Evolutionary conservation across 2,797 vertebrate genomes (phyloP), one percentile per base, ranked within the genome.

Genomic region (Gambelia wislizenii): DNA sequence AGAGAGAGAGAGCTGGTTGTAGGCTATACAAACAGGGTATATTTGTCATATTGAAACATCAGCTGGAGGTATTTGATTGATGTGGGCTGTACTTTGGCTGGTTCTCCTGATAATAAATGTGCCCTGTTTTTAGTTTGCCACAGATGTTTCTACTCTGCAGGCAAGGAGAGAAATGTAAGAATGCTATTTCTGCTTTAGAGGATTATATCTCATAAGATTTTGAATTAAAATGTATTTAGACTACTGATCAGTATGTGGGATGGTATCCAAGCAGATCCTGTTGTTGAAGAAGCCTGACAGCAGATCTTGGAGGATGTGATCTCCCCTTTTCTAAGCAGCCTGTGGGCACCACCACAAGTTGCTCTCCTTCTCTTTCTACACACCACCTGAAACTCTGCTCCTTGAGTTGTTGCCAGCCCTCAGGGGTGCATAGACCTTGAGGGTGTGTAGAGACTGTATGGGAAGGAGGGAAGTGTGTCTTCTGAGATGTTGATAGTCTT

Each of bases 161-260:
- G 42, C 56, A 7, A 88, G 91, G 83, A 49, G 89, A 74, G 81
- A 59, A 81, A 86, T 77, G 89, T 67, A 16, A 80, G 44, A 79
- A 87, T 44, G n/a, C 18, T 12, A 84, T 54, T 44, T 4, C 36
- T 77, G 3, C 54, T 92, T 33, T 87, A 49, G 30, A 79, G 61
- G 22, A 69, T 86, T 67, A 77, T 79, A 74, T 36, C 30, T 77
- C n/a, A 18, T 86, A 84, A 13, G 0, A n/a, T 1, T 52, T 87
- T 39, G 90, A 72, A 9, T 82, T 6, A 64, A 39, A 54, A 18
- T 18, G 8, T 8, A 59, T 67, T 84, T 49, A 25, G 20, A 22
- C 20, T 25, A 22, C 20, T 25, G 36, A 75, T 75, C 39, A 9
- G 72, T 39, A 75, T 20, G 9, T 10, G 72, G 22, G 9, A 75